Conservation (phyloP, 2,113 vertebrate genomes). For the Hypocryptadius cinnamomeus region DNA sequence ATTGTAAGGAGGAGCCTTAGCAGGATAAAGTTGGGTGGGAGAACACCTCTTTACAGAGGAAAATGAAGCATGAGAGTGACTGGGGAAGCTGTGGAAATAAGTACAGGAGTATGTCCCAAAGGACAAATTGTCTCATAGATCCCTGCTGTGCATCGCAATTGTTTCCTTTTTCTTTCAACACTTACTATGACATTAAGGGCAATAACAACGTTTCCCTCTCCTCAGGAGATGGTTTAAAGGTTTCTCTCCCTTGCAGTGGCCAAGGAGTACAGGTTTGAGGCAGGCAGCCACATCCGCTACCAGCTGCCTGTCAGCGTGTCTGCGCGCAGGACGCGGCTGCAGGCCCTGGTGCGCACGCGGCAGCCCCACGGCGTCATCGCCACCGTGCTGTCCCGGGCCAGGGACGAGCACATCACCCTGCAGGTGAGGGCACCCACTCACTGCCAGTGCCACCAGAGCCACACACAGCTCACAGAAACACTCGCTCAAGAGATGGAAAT, state of each 20-base stretch:
- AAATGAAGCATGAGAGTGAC: not conserved
- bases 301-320: constrained; percentile 65
- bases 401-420: constrained; percentile 78
- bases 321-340: constrained; percentile 70
- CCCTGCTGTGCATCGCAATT: not conserved
- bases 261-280: constrained; percentile 77
- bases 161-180: not conserved
- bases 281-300: constrained; percentile 75
- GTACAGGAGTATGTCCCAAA: not conserved
- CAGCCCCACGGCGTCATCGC: constrained; percentile 75
- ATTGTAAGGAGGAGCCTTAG: not conserved
- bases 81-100: not conserved
- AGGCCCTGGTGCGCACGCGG: constrained; percentile 80
- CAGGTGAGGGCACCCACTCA: constrained; percentile 70
- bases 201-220: not conserved
- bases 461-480: not conserved
- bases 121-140: not conserved
- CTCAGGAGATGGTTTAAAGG: not conserved
- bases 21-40: not conserved
- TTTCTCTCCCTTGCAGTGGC: constrained; percentile 64
- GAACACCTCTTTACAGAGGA: not conserved
- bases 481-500: not conserved
- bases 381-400: constrained; percentile 72
- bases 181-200: not conserved
- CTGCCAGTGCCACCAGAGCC: not conserved